These are phyloP conservation scores for Drosophila lutescens DNA, from an alignment of 2,888 invertebrate genomes.

Conservation along the genomic window DNA sequence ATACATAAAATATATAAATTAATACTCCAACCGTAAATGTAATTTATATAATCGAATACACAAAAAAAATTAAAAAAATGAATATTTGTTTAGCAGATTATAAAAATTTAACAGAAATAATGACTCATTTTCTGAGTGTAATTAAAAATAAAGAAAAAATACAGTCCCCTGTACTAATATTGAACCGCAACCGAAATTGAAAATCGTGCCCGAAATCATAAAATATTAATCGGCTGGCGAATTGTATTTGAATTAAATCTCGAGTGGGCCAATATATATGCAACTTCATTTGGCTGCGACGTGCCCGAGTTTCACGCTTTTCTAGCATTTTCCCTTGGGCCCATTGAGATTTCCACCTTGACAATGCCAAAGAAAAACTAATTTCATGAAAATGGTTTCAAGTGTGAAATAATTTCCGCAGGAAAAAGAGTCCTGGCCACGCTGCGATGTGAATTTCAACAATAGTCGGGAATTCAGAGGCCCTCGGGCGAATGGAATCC, in stretches of 20 bases:
- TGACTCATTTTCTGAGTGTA: too few species aligned
- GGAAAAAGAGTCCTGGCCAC: conserved; percentile 40
- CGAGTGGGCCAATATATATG: conserved; percentile 38
- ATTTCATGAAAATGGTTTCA: conserved; percentile 74
- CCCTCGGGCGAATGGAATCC: conserved; percentile 54
- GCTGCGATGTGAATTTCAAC: conserved; percentile 55
- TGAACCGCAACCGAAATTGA: conserved; percentile 53
- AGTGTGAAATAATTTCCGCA: conserved; percentile 76
- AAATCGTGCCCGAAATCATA: conserved; percentile 76
- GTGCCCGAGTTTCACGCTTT: conserved; percentile 57
- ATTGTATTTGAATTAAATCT: conserved; percentile 62
- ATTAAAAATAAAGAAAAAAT: neutral
- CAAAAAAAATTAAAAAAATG: neutral
- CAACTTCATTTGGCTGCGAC: conserved; percentile 58
- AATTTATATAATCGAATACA: too few species aligned
- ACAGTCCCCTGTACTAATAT: conserved; percentile 1
- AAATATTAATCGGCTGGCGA: conserved; percentile 68
- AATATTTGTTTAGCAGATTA: too few species aligned
- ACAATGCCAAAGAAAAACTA: conserved; percentile 68
- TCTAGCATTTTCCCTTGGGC: conserved; percentile 36
- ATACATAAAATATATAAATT: too few species aligned
- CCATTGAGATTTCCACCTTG: conserved; percentile 56
- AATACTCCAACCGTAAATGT: too few species aligned
- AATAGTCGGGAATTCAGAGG: conserved; percentile 56
- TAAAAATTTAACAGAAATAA: too few species aligned